Evolutionary conservation across 1,140 invertebrate genomes (phyloP).

Genomic region (Caenorhabditis inopinata): DNA sequence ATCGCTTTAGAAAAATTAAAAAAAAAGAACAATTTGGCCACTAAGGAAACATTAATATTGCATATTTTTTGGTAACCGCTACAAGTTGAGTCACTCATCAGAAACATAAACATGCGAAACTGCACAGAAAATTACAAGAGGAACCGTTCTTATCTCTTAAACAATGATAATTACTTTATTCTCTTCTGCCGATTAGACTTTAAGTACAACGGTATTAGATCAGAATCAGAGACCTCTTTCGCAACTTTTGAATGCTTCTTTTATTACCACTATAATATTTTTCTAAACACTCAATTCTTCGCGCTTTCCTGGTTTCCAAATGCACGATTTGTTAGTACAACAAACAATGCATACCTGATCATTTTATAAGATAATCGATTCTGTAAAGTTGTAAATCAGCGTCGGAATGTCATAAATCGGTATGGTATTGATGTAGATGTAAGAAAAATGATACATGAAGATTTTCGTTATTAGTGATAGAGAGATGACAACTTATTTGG

Average conservation of each 20-base stretch:
- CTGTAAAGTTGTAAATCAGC: conserved; percentile 11
- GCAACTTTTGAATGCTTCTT: background rate
- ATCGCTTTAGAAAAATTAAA: too few relatives aligned
- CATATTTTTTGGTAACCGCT: too few relatives aligned
- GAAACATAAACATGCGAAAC: background rate
- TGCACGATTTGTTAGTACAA: too few relatives aligned
- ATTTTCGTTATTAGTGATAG: background rate
- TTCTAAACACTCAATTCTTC: too few relatives aligned
- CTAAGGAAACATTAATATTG: background rate
- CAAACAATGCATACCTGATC: conserved; percentile 1
- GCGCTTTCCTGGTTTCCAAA: too few relatives aligned
- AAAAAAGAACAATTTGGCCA: too few relatives aligned
- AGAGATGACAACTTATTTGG: background rate
- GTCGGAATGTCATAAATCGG: conserved; percentile 20
- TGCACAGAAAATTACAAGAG: background rate
- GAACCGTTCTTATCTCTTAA: background rate
- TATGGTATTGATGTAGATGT: conserved; percentile 1
- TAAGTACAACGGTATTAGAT: conserved; percentile 26
- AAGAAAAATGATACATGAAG: conserved; percentile 31
- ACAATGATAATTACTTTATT: conserved; percentile 22
- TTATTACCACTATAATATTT: background rate
- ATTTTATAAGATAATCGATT: background rate
- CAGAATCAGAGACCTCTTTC: conserved; percentile 2
- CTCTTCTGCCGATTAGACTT: conserved; percentile 9
- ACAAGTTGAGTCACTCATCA: background rate